Percentiles rank a stretch among this genome's conserved stretches.
phyloP scores from a whole-genome alignment of 2,797 vertebrate species.

The Crocodylus rhombifer region DNA sequence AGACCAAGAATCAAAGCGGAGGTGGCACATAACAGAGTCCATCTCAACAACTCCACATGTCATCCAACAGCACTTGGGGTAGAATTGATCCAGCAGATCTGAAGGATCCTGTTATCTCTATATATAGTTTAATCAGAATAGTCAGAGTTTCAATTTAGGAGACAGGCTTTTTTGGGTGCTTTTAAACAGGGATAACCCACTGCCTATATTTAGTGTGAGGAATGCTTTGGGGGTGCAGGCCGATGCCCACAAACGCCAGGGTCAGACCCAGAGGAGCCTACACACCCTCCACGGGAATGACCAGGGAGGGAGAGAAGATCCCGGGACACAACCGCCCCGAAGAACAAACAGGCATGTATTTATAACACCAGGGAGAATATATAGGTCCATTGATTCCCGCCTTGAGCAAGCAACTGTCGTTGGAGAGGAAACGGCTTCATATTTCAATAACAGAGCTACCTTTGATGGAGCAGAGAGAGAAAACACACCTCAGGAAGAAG shows the following conservation, averaged over 20 bases:
- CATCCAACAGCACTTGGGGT: no score
- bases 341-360: slow-evolving; percentile 77
- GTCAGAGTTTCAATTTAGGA: background rate
- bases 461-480: slow-evolving; percentile 77
- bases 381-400: slow-evolving; percentile 67
- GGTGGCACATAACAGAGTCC: background rate
- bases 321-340: slow-evolving; percentile 24
- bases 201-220: slow-evolving; percentile 49
- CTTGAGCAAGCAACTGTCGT: slow-evolving; percentile 66
- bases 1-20: background rate
- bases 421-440: slow-evolving; percentile 79
- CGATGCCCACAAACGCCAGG: slow-evolving; percentile 7
- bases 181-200: background rate
- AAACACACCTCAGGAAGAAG: slow-evolving; percentile 20
- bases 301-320: background rate
- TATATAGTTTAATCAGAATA: no score
- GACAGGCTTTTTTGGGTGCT: background rate
- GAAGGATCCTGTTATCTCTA: no score
- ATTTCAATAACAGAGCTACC: slow-evolving; percentile 81
- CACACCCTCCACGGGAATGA: background rate
- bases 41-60: background rate
- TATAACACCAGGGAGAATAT: slow-evolving; percentile 46
- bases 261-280: slow-evolving; percentile 61
- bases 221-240: slow-evolving; percentile 40
- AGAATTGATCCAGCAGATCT: no score